Evolutionary conservation across 2,888 invertebrate species (phyloP).

Genomic region (Calameuta filiformis): DNA sequence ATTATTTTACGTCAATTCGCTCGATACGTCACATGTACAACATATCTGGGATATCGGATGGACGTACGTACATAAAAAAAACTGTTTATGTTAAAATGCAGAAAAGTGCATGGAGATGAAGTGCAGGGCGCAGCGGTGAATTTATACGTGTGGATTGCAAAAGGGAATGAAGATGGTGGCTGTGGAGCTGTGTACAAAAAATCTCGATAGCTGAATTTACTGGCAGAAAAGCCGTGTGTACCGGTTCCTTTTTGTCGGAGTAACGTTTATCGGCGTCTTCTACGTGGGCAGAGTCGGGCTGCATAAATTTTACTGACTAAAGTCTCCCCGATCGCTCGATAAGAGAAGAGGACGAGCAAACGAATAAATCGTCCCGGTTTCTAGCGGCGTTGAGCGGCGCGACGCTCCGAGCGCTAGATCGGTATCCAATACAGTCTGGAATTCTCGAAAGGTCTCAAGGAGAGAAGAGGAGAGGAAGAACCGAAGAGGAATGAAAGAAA

Average conservation of each 20-base stretch:
- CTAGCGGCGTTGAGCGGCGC: neutral
- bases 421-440: neutral
- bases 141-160: neutral
- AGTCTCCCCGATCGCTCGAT: neutral
- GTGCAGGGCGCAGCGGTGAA: neutral
- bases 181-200: neutral
- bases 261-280: neutral
- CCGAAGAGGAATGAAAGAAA: neutral
- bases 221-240: neutral
- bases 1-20: neutral
- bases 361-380: neutral
- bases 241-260: neutral
- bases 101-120: neutral
- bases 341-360: neutral
- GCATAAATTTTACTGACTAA: neutral
- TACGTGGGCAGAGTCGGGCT: neutral
- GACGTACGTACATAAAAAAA: neutral
- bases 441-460: neutral
- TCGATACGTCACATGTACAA: constrained; percentile 9
- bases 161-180: neutral
- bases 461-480: neutral
- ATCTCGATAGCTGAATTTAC: neutral
- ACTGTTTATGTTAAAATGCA: neutral
- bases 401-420: neutral
- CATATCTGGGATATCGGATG: neutral